phyloP scores from a whole-genome alignment of 2,113 vertebrate genomes.

The Strix aluco region DNA sequence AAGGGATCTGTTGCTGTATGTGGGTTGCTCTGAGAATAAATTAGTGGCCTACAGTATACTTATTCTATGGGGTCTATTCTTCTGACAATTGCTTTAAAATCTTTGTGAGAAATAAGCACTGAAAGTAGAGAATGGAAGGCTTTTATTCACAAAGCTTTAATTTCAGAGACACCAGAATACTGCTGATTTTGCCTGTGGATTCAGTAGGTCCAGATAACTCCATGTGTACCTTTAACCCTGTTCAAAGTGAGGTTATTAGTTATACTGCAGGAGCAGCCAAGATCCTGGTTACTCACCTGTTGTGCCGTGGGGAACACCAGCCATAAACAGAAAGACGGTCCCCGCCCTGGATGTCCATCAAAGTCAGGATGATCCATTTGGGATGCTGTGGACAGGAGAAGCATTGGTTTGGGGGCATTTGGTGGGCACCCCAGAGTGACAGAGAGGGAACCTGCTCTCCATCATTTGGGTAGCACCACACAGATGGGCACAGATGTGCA shows the following conservation, averaged over 20 bases:
- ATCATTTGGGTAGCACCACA: background rate
- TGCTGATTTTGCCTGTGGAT: background rate
- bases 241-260: background rate
- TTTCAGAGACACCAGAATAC: background rate
- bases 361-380: background rate
- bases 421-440: background rate
- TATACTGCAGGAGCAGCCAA: background rate
- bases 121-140: background rate
- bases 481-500: background rate
- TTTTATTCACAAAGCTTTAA: background rate
- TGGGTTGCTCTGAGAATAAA: background rate
- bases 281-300: background rate
- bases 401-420: background rate
- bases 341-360: accelerated
- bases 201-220: background rate
- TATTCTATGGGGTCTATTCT: background rate
- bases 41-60: background rate
- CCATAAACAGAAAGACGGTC: background rate
- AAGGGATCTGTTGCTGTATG: background rate
- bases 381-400: background rate
- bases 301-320: background rate
- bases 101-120: background rate
- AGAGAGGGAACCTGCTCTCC: background rate
- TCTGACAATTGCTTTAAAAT: background rate
- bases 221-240: accelerated